Base-by-base conservation (phyloP, 2,797 vertebrate species). In the Tapera naevia region DNA sequence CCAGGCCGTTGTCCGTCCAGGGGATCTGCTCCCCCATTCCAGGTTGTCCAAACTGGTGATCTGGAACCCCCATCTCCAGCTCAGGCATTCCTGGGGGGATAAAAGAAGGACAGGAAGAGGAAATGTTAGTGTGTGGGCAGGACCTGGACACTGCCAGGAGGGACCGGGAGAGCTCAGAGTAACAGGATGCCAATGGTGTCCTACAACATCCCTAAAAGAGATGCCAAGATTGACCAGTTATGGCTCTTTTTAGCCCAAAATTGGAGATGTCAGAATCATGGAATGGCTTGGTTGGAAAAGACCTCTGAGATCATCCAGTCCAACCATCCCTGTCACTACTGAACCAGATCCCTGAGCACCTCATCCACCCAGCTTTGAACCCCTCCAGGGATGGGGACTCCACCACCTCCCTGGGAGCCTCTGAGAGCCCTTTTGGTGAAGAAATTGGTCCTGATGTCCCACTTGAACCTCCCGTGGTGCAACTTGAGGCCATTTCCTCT, bases 31-130 rank as follows among this genome's bases (percentile, higher is more conserved):
- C 99, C 11, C 97, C 97, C 92, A 98, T 95, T 84, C 98, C 96
- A 37, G 98, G 96, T 71, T 98, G 97, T 82, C 98, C 98, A 93
- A 99, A 99, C 94, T 98, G 98, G 91, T 98, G 98, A 62, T 98
- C 97, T 4, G 98, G 93, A 65, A 97, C 98, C 66, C 98, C 97
- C 90, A 98, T 93, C 85, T 99, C 99, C 96, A 98, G 97, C 87
- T 99, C 99, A 27, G 98, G 95, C 66, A 98, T 95, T 89, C 98
- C 99, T 99, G 86, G 53, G 37, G 37, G 60, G 5, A n/a, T n/a
- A 46, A 74, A 33, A 37, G 5, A 2, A 15, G n/a, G 48, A 41
- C 2, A 5, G 1, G 11, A 32, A 21, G 17, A 57, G 41, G 53
- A 66, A 65, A 62, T 7, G 21, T 71, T 37, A 84, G 23, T 4